These are phyloP conservation scores for Lasioglossum marginatum DNA, from an alignment of 2,888 invertebrate genomes.

Conservation along the genomic window DNA sequence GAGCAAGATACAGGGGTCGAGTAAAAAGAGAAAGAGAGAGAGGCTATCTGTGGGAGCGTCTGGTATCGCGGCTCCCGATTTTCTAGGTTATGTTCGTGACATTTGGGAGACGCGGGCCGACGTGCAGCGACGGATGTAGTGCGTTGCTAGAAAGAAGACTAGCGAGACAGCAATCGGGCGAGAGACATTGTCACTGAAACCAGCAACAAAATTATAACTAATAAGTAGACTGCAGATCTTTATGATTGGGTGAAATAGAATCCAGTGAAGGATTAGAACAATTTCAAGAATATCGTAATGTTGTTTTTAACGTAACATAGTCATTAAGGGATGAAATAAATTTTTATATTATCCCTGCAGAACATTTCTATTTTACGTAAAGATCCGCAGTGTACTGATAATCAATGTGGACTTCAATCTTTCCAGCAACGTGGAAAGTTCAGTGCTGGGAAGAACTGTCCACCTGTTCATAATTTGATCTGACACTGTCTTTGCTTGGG, in stretches of 20 bases:
- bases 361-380: no score
- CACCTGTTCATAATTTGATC: neutral
- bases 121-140: neutral
- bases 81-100: slow-evolving; percentile 57
- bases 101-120: neutral
- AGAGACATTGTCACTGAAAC: no score
- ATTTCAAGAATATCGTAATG: no score
- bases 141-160: neutral
- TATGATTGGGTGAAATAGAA: no score
- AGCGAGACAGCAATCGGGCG: neutral
- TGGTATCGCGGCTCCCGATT: slow-evolving; percentile 22
- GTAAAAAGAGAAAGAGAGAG: neutral
- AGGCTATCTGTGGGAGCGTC: slow-evolving; percentile 24
- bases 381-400: no score
- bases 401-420: neutral
- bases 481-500: neutral
- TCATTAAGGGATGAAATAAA: no score
- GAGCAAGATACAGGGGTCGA: neutral
- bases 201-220: no score
- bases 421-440: neutral
- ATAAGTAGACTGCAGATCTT: no score
- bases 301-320: no score
- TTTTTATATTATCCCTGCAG: no score
- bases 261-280: no score
- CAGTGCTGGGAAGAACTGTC: neutral